Evolutionary conservation across 2,797 vertebrate species (phyloP).

Genomic region (Taenioides sp.): DNA sequence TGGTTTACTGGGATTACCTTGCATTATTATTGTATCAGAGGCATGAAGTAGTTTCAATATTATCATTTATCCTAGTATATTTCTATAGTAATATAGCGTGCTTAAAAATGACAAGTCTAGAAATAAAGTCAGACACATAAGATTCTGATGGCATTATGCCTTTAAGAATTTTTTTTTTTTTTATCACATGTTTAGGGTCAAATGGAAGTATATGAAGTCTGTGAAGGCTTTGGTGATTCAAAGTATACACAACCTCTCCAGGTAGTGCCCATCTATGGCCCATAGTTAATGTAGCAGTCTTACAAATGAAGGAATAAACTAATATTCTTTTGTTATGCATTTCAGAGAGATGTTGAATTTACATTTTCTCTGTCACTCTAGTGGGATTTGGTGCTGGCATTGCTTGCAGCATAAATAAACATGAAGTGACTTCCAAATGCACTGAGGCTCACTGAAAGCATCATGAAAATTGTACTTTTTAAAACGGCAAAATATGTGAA

Average conservation of each 20-base stretch:
- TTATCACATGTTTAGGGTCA: too few relatives aligned
- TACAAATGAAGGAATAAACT: background rate
- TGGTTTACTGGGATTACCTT: too few relatives aligned
- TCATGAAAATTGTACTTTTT: background rate
- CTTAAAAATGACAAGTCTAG: too few relatives aligned
- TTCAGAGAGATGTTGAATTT: constrained; percentile 1
- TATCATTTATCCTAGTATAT: too few relatives aligned
- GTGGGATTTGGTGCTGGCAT: background rate
- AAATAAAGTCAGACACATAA: too few relatives aligned
- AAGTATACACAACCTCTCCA: background rate
- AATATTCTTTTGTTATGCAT: background rate
- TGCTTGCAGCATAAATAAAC: constrained; percentile 6
- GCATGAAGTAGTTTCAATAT: too few relatives aligned
- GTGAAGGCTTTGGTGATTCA: too few relatives aligned
- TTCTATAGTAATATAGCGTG: too few relatives aligned
- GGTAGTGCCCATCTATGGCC: background rate
- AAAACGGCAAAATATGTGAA: background rate
- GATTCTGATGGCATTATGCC: too few relatives aligned
- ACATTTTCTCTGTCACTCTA: constrained; percentile 1
- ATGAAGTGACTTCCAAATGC: background rate
- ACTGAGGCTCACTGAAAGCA: background rate
- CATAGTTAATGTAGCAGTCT: background rate
- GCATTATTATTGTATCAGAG: too few relatives aligned
- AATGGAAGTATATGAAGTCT: too few relatives aligned
- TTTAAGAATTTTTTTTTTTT: too few relatives aligned